Evolutionary conservation across 2,888 invertebrate genomes (phyloP).

Genomic region (Chrysolina haemoptera): DNA sequence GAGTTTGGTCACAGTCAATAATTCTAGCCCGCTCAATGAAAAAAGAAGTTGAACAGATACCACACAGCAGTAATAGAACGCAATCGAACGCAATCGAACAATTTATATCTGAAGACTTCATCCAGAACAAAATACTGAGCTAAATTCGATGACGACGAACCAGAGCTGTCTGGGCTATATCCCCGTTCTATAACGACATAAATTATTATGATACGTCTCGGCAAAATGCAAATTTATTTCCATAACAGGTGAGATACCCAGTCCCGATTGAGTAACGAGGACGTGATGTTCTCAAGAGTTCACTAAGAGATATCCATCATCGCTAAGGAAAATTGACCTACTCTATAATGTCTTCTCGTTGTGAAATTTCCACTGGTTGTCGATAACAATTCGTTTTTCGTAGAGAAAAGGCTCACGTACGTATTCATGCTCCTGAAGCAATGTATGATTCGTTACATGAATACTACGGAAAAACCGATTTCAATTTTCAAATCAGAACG

Average conservation of each 20-base stretch:
- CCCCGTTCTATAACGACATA: constrained; percentile 8
- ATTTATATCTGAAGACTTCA: not conserved
- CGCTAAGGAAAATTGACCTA: not conserved
- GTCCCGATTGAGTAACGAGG: constrained; percentile 18
- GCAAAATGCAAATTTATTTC: constrained; percentile 43
- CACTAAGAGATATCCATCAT: constrained; percentile 37
- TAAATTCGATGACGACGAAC: not conserved
- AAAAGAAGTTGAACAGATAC: not conserved
- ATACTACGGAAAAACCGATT: not conserved
- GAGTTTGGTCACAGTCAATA: too few species aligned
- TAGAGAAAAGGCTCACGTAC: not conserved
- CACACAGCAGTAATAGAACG: not conserved
- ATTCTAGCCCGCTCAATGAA: too few species aligned
- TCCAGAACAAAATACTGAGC: not conserved
- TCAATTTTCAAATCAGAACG: constrained; percentile 6
- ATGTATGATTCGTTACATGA: not conserved
- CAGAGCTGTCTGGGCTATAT: not conserved
- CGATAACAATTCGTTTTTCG: too few species aligned
- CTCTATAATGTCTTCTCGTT: not conserved
- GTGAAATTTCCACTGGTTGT: too few species aligned
- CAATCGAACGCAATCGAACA: not conserved
- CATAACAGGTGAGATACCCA: constrained; percentile 33
- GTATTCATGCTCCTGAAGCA: not conserved
- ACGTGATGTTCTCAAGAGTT: constrained; percentile 38
- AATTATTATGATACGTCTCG: constrained; percentile 26